Conservation (phyloP, 2,113 vertebrate species). For the Dendrocopos noguchii region DNA sequence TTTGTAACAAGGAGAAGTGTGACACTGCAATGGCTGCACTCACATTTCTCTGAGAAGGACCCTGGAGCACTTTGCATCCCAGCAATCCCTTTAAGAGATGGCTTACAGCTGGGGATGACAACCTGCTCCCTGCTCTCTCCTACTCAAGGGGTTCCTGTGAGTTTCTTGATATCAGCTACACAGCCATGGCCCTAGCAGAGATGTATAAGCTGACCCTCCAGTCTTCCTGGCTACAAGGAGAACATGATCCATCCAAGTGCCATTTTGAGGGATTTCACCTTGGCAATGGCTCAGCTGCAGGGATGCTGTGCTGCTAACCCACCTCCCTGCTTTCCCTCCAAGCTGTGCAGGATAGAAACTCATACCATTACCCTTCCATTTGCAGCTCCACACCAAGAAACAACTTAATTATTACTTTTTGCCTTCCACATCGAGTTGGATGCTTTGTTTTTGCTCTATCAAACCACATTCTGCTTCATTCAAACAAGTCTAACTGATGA, state of each 20-base stretch:
- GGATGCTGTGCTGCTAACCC: neutral
- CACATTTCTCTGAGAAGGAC: neutral
- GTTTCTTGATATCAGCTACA: rapidly evolving
- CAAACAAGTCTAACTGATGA: neutral
- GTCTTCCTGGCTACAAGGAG: neutral
- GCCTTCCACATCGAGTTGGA: neutral
- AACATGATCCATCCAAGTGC: neutral
- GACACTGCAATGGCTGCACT: neutral
- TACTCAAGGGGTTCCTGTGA: rapidly evolving
- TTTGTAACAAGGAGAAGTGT: rapidly evolving
- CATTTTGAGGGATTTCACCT: neutral
- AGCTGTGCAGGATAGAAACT: neutral
- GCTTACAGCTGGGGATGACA: rapidly evolving
- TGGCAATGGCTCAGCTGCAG: neutral
- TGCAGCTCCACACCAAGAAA: neutral
- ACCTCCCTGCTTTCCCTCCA: neutral
- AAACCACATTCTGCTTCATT: neutral
- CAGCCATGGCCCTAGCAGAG: neutral
- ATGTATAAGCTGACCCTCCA: neutral
- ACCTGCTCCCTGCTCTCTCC: neutral
- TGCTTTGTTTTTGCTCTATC: neutral
- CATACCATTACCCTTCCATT: neutral
- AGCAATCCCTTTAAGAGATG: too few species aligned
- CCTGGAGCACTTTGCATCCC: too few species aligned
- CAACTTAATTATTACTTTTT: neutral